phyloP scores from a whole-genome alignment of 2,888 invertebrate genomes.

The Drosophila tripunctata region DNA sequence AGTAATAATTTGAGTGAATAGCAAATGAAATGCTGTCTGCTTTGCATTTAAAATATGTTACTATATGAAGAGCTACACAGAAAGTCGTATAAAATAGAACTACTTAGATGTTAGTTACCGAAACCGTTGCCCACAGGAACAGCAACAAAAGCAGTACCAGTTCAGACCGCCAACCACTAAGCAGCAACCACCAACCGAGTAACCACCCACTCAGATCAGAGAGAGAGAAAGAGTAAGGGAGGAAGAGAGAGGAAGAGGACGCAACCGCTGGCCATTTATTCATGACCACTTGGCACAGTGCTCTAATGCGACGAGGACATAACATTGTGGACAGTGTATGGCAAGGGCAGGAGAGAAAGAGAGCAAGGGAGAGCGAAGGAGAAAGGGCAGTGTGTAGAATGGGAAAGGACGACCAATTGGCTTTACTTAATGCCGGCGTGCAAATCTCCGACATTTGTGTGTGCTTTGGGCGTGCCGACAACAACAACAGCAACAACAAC shows the following conservation, averaged over 20 bases:
- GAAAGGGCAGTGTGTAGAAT: background rate
- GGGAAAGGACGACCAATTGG: slow-evolving; percentile 64
- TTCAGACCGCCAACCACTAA: background rate
- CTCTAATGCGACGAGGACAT: slow-evolving; percentile 48
- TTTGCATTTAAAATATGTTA: background rate
- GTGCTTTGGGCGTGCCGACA: slow-evolving; percentile 47
- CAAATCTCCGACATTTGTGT: slow-evolving; percentile 74
- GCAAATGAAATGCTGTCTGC: background rate
- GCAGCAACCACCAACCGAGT: background rate
- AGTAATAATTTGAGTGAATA: background rate
- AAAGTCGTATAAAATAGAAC: slow-evolving; percentile 51
- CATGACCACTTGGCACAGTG: slow-evolving; percentile 59
- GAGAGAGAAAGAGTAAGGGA: background rate
- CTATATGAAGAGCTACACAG: background rate
- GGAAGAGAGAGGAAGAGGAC: slow-evolving; percentile 3
- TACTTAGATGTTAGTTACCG: slow-evolving; percentile 71
- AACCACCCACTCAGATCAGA: slow-evolving; percentile 16
- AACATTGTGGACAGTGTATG: slow-evolving; percentile 45
- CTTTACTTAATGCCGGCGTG: slow-evolving; percentile 74
- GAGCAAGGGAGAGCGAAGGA: background rate
- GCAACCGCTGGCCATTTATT: slow-evolving; percentile 68
- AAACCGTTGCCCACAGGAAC: slow-evolving; percentile 52
- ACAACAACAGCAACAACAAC: slow-evolving; percentile 32
- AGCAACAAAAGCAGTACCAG: slow-evolving; percentile 30
- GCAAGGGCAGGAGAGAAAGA: background rate